These are phyloP conservation scores for Paraescarpia echinospica DNA, from an alignment of 1,140 invertebrate species.

Conservation along the genomic window DNA sequence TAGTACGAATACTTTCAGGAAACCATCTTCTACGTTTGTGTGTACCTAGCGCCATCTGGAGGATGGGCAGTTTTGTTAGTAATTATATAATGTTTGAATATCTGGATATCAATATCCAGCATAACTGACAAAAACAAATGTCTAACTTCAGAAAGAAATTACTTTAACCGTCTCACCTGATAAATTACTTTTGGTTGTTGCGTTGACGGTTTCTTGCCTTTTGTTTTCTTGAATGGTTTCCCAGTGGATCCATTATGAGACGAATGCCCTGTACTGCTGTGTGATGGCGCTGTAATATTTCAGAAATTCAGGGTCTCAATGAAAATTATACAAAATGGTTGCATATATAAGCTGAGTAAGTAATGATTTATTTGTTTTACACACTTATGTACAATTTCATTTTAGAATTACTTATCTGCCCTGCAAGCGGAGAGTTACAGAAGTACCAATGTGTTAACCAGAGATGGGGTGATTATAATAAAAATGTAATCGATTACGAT, in stretches of 20 bases:
- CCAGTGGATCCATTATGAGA: not conserved
- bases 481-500: no score
- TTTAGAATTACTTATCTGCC: no score
- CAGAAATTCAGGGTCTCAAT: not conserved
- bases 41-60: no score
- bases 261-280: not conserved
- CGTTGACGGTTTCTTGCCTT: not conserved
- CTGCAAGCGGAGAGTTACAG: no score
- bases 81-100: no score
- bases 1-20: no score
- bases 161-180: constrained; percentile 11
- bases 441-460: no score
- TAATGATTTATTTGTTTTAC: not conserved
- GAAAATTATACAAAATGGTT: not conserved
- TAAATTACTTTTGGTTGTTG: not conserved
- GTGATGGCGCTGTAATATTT: not conserved
- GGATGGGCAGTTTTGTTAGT: no score
- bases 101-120: no score
- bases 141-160: not conserved
- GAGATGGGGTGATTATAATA: no score
- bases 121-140: no score
- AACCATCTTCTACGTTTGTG: no score
- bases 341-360: not conserved
- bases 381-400: not conserved
- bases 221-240: not conserved